Evolutionary conservation across 35 echinoderm and acorn worm genomes (phyloP).

Genomic region (Heliocidaris erythrogramma): DNA sequence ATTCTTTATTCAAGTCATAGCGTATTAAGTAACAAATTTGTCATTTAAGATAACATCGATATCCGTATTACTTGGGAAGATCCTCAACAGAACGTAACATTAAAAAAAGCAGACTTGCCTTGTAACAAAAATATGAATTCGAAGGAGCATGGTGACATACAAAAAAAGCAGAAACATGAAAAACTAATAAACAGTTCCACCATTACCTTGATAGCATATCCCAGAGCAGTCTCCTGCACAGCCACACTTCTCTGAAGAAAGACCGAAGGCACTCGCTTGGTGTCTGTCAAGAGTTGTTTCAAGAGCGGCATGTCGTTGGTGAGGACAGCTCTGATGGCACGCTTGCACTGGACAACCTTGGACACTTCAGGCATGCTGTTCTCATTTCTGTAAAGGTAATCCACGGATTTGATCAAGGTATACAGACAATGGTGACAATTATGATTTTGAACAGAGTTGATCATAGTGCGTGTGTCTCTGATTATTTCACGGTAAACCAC

Average conservation of each 20-base stretch:
- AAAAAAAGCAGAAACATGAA: not conserved
- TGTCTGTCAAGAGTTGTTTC: constrained; percentile 62
- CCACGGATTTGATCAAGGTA: not conserved
- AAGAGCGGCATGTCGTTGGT: constrained; percentile 81
- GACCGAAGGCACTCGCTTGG: constrained; percentile 72
- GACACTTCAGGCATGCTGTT: constrained; percentile 76
- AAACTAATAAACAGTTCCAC: not conserved
- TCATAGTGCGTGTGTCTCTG: not conserved
- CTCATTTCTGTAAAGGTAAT: constrained; percentile 65
- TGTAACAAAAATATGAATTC: no score
- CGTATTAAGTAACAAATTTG: no score
- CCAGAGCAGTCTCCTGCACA: constrained; percentile 58
- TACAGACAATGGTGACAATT: not conserved
- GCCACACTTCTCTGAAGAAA: constrained; percentile 66
- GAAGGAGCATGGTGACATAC: no score
- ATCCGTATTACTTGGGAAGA: no score
- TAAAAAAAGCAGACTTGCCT: no score
- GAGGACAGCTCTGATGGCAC: constrained; percentile 83
- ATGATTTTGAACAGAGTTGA: not conserved
- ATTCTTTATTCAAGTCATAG: no score
- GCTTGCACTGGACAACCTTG: constrained; percentile 72
- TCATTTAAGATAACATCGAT: no score
- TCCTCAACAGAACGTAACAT: no score
- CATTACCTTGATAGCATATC: constrained; percentile 71
- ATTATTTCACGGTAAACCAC: not conserved